Conservation (phyloP, 2,888 invertebrate species). For the Meta bourneti region DNA sequence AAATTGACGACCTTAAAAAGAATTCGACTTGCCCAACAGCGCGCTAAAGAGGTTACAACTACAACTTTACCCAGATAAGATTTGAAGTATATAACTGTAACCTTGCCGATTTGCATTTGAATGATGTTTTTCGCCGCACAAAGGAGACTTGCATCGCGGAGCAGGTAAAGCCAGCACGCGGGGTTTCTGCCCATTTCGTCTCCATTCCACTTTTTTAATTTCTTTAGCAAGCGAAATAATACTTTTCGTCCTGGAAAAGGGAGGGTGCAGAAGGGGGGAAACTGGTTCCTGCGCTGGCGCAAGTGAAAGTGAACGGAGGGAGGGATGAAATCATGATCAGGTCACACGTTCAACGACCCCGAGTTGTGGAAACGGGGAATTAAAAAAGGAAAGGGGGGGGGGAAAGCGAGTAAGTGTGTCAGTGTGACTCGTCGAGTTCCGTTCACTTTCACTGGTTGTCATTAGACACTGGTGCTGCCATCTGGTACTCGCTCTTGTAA, state of each 20-base stretch:
- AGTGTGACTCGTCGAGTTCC: conserved; percentile 61
- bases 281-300: conserved; percentile 59
- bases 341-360: conserved; percentile 70
- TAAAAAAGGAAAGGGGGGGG: conserved; percentile 26
- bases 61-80: neutral
- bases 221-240: too few relatives aligned
- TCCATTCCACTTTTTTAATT: neutral
- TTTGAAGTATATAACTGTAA: conserved; percentile 13
- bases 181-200: neutral
- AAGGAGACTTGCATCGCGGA: neutral
- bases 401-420: conserved; percentile 54
- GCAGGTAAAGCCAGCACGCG: neutral
- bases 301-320: conserved; percentile 70
- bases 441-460: conserved; percentile 38
- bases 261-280: conserved; percentile 5
- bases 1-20: conserved; percentile 13
- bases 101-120: conserved; percentile 3
- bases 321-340: conserved; percentile 73
- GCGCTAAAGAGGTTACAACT: conserved; percentile 18
- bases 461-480: conserved; percentile 60
- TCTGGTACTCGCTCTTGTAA: conserved; percentile 2
- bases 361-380: conserved; percentile 39
- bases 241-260: neutral
- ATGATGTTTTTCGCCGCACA: neutral
- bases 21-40: conserved; percentile 12